Evolutionary conservation across 37 sponge, comb jelly and placozoan species (phyloP).

Genomic region (Hexactinellida sp.): DNA sequence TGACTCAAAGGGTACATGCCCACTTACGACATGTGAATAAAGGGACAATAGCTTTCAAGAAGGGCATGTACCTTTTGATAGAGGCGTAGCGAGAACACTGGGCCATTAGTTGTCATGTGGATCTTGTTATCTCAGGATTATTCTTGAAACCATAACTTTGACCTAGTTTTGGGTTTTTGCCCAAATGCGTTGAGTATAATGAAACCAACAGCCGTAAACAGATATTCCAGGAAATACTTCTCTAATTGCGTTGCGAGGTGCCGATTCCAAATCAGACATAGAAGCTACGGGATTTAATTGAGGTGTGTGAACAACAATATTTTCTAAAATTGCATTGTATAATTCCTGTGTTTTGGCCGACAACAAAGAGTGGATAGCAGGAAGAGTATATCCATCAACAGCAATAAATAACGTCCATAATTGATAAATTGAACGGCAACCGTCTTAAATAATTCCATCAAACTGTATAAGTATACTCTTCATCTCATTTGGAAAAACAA

Average conservation of each 20-base stretch:
- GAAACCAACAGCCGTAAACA: background rate
- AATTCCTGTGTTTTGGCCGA: background rate
- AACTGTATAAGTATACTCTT: background rate
- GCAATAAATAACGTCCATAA: background rate
- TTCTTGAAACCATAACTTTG: background rate
- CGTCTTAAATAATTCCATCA: no score
- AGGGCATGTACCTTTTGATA: no score
- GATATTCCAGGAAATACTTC: background rate
- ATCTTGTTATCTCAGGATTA: background rate
- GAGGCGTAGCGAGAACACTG: no score
- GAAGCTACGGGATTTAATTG: background rate
- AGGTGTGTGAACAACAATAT: background rate
- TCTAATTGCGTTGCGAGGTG: background rate
- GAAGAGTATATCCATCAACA: background rate
- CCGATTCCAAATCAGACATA: background rate
- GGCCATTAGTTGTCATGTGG: no score
- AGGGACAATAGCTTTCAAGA: no score
- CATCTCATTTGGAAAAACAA: no score
- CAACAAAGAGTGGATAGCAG: background rate
- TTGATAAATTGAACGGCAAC: no score
- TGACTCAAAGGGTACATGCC: no score
- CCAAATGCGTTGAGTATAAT: background rate
- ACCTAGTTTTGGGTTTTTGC: background rate
- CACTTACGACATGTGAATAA: no score
- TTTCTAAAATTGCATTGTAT: background rate